Base-by-base conservation (phyloP, 2,797 vertebrate species). In the Silurus lanzhouensis region DNA sequence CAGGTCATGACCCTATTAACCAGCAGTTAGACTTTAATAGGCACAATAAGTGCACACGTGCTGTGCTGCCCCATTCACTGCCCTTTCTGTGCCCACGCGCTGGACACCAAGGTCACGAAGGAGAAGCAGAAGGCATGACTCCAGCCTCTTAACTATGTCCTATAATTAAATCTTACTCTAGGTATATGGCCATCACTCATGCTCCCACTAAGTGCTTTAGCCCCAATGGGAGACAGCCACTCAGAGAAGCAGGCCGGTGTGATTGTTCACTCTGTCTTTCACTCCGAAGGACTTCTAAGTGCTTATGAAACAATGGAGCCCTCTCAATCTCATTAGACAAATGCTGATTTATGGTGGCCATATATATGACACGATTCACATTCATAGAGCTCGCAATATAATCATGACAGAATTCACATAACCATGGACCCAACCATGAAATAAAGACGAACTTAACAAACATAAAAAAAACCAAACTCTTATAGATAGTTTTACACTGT, bases 161-260 rank as follows among this genome's bases (percentile, higher is more conserved):
- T 78, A 77, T 89, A 80, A 86, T 90, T 88, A 87, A 61, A 83
- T 80, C 78, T 44, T 64, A 85, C 44, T 31, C 74, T 80, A 81
- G 77, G 72, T 82, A 77, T 75, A 82, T 66, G 86, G 52, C 68
- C 70, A 87, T 89, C 81, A 89, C 72, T 88, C 85, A 27, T 63
- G 20, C 19, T 70, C 57, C 25, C 74, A n/a, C 77, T 89, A 86
- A 90, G 86, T 88, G 87, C 90, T 85, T 88, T 80, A 81, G 70
- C 66, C 83, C 84, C 63, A 74, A 71, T 85, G 83, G 84, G 44
- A 87, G 87, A 77, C 75, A 82, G 57, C 84, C 68, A 83, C 85
- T 87, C 85, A 67, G 78, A 81, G 71, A 67, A 80, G 78, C n/a
- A 81, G 52, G 80, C 88, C 52, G 68, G 52, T 66, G 57, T 80